Conservation (phyloP, 2,888 invertebrate genomes). For the Gnatocerus cornutus region DNA sequence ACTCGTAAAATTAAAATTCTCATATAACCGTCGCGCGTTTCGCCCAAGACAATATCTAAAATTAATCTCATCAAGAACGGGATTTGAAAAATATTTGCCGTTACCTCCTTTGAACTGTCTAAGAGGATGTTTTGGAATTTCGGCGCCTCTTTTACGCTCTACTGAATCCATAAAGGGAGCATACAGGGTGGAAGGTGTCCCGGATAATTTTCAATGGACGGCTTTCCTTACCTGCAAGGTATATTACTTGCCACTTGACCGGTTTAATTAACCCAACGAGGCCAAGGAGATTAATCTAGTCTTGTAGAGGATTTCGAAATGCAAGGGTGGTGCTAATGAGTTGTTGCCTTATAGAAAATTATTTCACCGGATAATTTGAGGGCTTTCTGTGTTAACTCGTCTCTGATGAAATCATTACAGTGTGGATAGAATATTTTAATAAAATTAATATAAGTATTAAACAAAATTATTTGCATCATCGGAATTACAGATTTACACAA, state of each 20-base stretch:
- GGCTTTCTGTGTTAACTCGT: no score
- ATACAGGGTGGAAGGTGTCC: slow-evolving; percentile 4
- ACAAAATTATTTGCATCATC: no score
- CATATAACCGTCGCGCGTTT: slow-evolving; percentile 12
- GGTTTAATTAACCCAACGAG: slow-evolving; percentile 38
- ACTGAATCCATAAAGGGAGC: slow-evolving; percentile 13
- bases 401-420: no score
- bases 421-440: no score
- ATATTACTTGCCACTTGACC: slow-evolving; percentile 39
- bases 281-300: slow-evolving; percentile 33
- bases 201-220: slow-evolving; percentile 24
- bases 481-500: no score
- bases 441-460: no score
- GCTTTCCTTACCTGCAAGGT: slow-evolving; percentile 35
- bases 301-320: slow-evolving; percentile 14
- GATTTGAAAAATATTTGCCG: not conserved
- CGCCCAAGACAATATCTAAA: not conserved
- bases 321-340: slow-evolving; percentile 8
- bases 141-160: slow-evolving; percentile 15
- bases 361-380: not conserved
- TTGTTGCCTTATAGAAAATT: slow-evolving; percentile 1
- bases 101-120: slow-evolving; percentile 2
- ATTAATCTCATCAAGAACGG: not conserved
- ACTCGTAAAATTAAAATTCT: slow-evolving; percentile 19
- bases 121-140: not conserved